Conservation (phyloP, 2,113 vertebrate species). For the Oriolus oriolus region DNA sequence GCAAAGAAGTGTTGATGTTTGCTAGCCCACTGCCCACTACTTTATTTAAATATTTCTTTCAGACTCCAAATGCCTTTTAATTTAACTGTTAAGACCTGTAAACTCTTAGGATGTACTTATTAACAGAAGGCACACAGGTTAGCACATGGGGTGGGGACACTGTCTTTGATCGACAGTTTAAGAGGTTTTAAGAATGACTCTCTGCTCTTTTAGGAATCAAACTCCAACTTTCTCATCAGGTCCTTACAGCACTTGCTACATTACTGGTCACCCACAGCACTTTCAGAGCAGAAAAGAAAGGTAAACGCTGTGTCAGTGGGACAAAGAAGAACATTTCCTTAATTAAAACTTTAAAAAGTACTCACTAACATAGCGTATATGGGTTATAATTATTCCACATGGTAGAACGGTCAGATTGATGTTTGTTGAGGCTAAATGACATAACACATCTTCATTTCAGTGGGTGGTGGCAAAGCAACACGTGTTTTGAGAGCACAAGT, state of each 20-base stretch:
- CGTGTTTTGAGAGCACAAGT: background rate
- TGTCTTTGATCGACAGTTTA: background rate
- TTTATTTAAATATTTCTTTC: background rate
- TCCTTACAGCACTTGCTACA: background rate
- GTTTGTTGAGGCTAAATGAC: background rate
- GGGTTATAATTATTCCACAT: background rate
- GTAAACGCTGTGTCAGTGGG: background rate
- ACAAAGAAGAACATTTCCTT: background rate
- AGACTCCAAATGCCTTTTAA: background rate
- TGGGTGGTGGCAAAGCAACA: background rate
- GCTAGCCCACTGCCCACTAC: background rate
- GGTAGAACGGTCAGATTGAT: background rate
- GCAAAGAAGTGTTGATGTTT: background rate
- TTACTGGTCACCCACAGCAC: background rate
- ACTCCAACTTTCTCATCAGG: background rate
- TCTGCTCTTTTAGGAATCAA: background rate
- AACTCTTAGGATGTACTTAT: background rate
- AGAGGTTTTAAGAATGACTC: background rate
- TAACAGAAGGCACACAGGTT: background rate
- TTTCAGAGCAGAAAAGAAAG: background rate
- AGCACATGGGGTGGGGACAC: background rate
- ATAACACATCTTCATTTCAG: background rate
- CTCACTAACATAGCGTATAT: background rate
- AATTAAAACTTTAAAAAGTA: constrained; percentile 12
- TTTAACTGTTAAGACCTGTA: background rate